Conservation (phyloP, 2,888 invertebrate genomes). For the Osmoderma eremita region DNA sequence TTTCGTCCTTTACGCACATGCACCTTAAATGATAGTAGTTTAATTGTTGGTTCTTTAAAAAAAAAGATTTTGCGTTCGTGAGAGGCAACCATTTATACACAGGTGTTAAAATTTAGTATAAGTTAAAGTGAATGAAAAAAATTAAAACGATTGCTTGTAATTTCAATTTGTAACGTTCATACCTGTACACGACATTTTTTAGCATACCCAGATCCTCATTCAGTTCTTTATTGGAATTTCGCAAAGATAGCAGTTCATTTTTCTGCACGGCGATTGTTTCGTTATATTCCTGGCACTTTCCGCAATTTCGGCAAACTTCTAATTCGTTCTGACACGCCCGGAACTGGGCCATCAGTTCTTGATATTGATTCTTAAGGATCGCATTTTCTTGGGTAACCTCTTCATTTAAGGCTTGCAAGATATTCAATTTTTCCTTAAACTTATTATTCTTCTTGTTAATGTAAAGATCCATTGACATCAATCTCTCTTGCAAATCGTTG, state of each 20-base stretch:
- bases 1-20: no score
- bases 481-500: conserved; percentile 65
- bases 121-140: neutral
- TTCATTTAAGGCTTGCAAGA: conserved; percentile 70
- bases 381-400: conserved; percentile 73
- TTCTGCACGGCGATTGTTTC: conserved; percentile 66
- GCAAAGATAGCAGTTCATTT: conserved; percentile 65
- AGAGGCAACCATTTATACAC: neutral
- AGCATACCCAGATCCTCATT: conserved; percentile 77
- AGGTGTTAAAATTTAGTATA: neutral
- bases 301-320: conserved; percentile 63
- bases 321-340: conserved; percentile 67
- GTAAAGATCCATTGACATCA: conserved; percentile 63
- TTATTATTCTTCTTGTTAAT: conserved; percentile 72
- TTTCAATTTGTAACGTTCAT: no score
- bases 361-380: conserved; percentile 66
- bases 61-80: no score
- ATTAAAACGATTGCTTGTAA: no score
- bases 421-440: conserved; percentile 70
- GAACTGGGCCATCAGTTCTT: conserved; percentile 65
- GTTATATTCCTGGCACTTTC: conserved; percentile 63
- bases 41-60: neutral
- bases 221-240: conserved; percentile 69
- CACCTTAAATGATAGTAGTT: no score
- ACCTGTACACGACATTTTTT: conserved; percentile 80